Conservation (phyloP, 1,140 invertebrate species). For the Doryteuthis pealeii region DNA sequence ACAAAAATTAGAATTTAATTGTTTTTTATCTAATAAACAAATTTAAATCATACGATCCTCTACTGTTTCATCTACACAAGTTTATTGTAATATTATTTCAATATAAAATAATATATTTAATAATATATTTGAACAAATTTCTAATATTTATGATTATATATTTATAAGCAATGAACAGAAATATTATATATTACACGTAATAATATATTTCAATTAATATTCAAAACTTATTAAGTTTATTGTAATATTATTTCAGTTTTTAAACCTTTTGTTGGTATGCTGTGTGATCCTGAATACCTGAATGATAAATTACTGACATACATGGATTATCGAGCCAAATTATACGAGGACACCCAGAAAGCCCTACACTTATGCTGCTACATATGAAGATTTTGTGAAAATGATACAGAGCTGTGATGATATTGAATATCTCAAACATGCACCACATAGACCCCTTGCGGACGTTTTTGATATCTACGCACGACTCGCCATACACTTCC, state of each 20-base stretch:
- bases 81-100: too few species aligned
- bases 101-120: too few species aligned
- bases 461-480: too few species aligned
- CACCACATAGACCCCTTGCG: too few species aligned
- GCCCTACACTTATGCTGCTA: conserved; percentile 84
- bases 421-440: conserved; percentile 79
- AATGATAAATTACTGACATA: conserved; percentile 84
- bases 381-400: conserved; percentile 85
- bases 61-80: not conserved
- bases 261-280: conserved; percentile 76
- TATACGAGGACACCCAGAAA: conserved; percentile 76
- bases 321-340: conserved; percentile 73
- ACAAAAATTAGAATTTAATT: too few species aligned
- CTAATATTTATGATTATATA: too few species aligned
- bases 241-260: conserved; percentile 68
- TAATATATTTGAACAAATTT: too few species aligned
- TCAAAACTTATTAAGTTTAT: too few species aligned
- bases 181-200: too few species aligned
- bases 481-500: too few species aligned
- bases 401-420: conserved; percentile 80
- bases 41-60: not conserved
- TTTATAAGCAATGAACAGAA: too few species aligned
- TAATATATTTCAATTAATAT: too few species aligned
- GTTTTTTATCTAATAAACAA: conserved; percentile 12
- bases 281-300: conserved; percentile 88